Percentiles rank a stretch among this genome's conserved stretches.
Conservation (phyloP, 1,140 invertebrate genomes). For the Megalopta genalis region DNA sequence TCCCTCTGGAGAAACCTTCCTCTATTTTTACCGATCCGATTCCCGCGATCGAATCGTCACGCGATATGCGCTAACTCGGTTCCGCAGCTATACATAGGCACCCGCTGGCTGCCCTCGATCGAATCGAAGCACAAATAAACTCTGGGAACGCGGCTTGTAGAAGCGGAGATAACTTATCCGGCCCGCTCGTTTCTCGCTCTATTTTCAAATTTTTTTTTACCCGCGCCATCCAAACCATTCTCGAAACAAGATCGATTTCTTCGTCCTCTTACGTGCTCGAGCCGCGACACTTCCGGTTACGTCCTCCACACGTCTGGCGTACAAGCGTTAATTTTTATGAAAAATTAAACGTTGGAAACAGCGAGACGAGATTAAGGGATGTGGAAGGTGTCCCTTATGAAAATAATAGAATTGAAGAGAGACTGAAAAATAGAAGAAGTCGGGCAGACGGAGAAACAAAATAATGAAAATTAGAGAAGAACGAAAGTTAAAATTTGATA, state of each 20-base stretch:
- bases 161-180: slow-evolving; percentile 48
- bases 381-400: no score
- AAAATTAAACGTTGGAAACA: no score
- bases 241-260: not conserved
- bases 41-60: slow-evolving; percentile 61
- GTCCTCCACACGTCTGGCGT: no score
- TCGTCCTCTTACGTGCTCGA: not conserved
- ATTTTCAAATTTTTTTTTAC: not conserved
- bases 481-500: no score
- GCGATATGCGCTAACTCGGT: slow-evolving; percentile 56
- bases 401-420: no score
- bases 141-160: slow-evolving; percentile 36
- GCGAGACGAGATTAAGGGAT: no score
- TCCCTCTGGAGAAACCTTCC: slow-evolving; percentile 7
- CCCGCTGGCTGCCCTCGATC: slow-evolving; percentile 65
- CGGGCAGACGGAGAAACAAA: no score
- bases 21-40: slow-evolving; percentile 58
- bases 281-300: no score
- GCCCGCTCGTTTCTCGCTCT: not conserved
- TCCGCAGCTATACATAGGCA: slow-evolving; percentile 64
- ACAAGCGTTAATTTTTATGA: no score
- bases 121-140: slow-evolving; percentile 75
- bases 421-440: no score
- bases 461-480: no score
- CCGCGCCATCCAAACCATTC: not conserved